Conservation (phyloP, 2,113 vertebrate genomes). For the Phoxinus phoxinus region DNA sequence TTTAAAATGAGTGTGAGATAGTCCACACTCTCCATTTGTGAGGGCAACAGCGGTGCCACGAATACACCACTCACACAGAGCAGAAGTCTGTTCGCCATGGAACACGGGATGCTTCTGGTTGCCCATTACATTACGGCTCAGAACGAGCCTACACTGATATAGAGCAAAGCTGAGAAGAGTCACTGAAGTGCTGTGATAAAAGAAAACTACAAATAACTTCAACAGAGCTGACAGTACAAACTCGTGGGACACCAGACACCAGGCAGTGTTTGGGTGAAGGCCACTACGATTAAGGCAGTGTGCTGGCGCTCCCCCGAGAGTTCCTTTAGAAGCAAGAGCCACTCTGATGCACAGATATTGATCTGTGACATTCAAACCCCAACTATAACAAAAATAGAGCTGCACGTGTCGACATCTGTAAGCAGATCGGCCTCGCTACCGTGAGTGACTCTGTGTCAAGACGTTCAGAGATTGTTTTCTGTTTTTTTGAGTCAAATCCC, state of each 20-base stretch:
- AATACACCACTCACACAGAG: conserved; percentile 10
- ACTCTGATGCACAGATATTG: conserved; percentile 43
- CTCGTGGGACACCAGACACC: conserved; percentile 4
- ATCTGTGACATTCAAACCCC: conserved; percentile 49
- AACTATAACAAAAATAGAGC: conserved; percentile 27
- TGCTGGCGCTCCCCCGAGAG: conserved; percentile 8
- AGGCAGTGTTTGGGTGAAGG: conserved; percentile 34
- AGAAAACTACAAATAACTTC: conserved; percentile 34
- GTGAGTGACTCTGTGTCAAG: conserved; percentile 35
- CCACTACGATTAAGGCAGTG: conserved; percentile 18
- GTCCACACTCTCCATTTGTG: conserved; percentile 9
- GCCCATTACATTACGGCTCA: background rate
- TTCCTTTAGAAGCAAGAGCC: conserved; percentile 22
- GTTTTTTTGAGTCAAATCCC: conserved; percentile 21
- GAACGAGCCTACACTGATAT: background rate
- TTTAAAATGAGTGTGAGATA: conserved; percentile 8
- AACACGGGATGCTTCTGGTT: background rate
- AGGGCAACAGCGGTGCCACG: conserved; percentile 15
- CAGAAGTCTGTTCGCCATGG: background rate
- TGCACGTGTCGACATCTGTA: conserved; percentile 26
- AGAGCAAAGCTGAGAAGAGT: conserved; percentile 8
- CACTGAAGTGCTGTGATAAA: background rate
- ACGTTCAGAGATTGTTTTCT: conserved; percentile 24
- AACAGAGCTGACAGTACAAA: conserved; percentile 17
- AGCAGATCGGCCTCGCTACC: conserved; percentile 22